A percentile compares a stretch with the other conserved stretches of the same genome.
phyloP scores from a whole-genome alignment of 2,888 invertebrate species.

The Polyommatus icarus region DNA sequence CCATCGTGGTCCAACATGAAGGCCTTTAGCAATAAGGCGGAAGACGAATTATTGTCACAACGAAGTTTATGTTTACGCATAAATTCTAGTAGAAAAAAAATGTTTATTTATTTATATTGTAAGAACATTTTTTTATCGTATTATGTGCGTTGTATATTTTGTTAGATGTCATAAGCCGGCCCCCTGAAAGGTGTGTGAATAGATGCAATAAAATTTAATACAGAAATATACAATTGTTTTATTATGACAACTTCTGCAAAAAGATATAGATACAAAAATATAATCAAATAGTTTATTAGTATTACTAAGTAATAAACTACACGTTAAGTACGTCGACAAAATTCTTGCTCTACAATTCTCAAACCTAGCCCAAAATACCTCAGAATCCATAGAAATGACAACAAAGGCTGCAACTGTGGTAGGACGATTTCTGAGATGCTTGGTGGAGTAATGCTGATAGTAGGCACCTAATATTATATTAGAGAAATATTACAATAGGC shows the following conservation, averaged over 20 bases:
- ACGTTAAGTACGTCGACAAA: too few species aligned
- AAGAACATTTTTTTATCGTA: slow-evolving; percentile 31
- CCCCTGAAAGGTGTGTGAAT: slow-evolving; percentile 81
- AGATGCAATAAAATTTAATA: slow-evolving; percentile 81
- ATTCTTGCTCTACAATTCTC: too few species aligned
- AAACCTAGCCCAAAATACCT: too few species aligned
- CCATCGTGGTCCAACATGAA: not conserved
- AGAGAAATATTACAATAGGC: too few species aligned
- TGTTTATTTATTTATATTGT: slow-evolving; percentile 32
- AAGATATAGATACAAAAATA: not conserved
- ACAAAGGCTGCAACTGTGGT: too few species aligned
- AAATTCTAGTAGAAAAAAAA: slow-evolving; percentile 37
- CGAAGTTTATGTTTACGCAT: slow-evolving; percentile 47
- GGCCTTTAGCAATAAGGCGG: slow-evolving; percentile 58
- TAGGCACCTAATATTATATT: too few species aligned
- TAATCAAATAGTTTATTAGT: too few species aligned
- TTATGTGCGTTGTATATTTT: slow-evolving; percentile 37
- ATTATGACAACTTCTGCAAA: not conserved
- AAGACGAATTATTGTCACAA: slow-evolving; percentile 57
- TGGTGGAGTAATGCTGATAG: too few species aligned
- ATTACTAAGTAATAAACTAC: too few species aligned
- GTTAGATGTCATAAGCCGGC: slow-evolving; percentile 63
- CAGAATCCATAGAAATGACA: too few species aligned
- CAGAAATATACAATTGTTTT: slow-evolving; percentile 61
- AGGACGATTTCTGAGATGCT: too few species aligned